A percentile compares a stretch with the other conserved stretches of the same genome.
phyloP scores from a whole-genome alignment of 2,797 vertebrate genomes.

The Sorex maritimensis region DNA sequence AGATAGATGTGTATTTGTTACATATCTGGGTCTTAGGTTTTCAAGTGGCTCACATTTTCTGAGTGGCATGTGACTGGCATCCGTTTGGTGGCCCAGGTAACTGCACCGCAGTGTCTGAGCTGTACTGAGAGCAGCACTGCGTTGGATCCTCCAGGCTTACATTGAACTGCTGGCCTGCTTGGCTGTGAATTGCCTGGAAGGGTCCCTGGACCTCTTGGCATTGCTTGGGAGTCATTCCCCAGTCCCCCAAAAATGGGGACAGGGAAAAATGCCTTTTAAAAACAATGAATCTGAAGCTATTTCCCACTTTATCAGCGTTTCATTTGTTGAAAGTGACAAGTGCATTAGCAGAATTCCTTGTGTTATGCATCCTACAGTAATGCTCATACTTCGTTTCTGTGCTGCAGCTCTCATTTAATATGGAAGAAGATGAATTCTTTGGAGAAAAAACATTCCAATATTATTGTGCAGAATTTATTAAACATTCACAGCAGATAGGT shows the following conservation, averaged over 20 bases:
- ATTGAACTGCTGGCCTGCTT: too few species aligned
- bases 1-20: constrained; percentile 25
- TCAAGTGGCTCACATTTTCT: constrained; percentile 28
- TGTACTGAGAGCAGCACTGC: too few species aligned
- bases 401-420: constrained; percentile 86
- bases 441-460: constrained; percentile 90
- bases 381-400: constrained; percentile 79
- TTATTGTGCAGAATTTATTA: constrained; percentile 90
- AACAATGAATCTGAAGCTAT: background rate
- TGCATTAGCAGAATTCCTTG: constrained; percentile 71
- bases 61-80: background rate
- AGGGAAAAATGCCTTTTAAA: constrained; percentile 32
- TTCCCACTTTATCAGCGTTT: constrained; percentile 27
- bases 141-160: too few species aligned
- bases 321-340: constrained; percentile 48
- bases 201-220: too few species aligned
- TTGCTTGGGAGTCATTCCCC: too few species aligned
- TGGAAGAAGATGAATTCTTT: constrained; percentile 87
- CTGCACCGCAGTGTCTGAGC: too few species aligned
- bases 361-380: constrained; percentile 43
- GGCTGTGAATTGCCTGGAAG: too few species aligned
- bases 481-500: constrained; percentile 90
- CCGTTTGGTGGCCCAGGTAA: too few species aligned
- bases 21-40: constrained; percentile 56
- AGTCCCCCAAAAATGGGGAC: background rate